These are phyloP conservation scores for Orthonyx spaldingii DNA, from an alignment of 2,113 vertebrate species.

Conservation along the genomic window DNA sequence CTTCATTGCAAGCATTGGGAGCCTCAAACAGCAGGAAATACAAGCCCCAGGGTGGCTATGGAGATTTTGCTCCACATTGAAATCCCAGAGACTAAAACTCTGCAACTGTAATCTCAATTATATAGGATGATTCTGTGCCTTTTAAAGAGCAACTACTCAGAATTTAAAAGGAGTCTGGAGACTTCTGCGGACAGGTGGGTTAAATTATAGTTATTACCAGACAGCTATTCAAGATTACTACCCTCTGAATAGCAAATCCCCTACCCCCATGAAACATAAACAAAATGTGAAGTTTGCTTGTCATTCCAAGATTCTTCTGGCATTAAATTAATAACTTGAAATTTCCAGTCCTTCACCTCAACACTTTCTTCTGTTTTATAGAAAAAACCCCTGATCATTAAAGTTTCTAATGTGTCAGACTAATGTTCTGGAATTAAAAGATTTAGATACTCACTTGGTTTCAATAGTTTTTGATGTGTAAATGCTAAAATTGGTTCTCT, in stretches of 20 bases:
- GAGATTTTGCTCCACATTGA: background rate
- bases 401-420: background rate
- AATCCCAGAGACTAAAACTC: background rate
- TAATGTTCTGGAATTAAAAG: background rate
- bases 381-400: background rate
- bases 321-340: background rate
- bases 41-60: background rate
- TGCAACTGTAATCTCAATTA: slow-evolving; percentile 54
- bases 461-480: background rate
- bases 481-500: background rate
- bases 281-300: background rate
- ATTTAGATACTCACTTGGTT: background rate
- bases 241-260: background rate
- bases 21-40: background rate
- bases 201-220: slow-evolving; percentile 61
- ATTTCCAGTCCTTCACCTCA: background rate
- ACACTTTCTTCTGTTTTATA: background rate
- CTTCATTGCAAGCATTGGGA: background rate
- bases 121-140: background rate
- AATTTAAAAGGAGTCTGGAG: slow-evolving; percentile 34
- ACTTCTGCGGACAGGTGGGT: slow-evolving; percentile 5
- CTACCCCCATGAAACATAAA: background rate
- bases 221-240: slow-evolving; percentile 41
- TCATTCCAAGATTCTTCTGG: background rate
- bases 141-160: background rate